These are phyloP conservation scores for Tipula confusa DNA, from an alignment of 2,888 invertebrate species.

Conservation along the genomic window DNA sequence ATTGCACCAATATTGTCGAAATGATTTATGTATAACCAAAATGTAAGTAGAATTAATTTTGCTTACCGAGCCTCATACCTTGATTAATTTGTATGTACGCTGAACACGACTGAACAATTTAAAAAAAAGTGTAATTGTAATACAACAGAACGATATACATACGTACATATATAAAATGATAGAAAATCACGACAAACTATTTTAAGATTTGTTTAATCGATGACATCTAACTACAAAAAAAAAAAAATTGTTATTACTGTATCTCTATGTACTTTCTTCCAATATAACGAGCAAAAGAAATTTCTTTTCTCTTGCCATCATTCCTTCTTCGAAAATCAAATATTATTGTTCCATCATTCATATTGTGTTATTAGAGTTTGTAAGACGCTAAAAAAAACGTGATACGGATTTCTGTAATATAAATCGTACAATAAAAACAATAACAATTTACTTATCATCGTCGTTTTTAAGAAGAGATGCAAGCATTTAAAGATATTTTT, in stretches of 20 bases:
- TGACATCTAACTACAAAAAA: not conserved
- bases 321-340: slow-evolving; percentile 3
- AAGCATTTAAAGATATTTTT: not conserved
- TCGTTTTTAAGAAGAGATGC: not conserved
- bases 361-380: not conserved
- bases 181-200: not conserved
- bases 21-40: not conserved
- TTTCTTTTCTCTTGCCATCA: not conserved
- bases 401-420: not conserved
- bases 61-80: not conserved
- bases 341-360: slow-evolving; percentile 25
- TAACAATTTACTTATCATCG: slow-evolving; percentile 6
- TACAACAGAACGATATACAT: not conserved
- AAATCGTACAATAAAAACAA: slow-evolving; percentile 5
- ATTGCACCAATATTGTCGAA: not conserved
- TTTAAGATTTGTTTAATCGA: slow-evolving; percentile 15
- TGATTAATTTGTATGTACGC: not conserved
- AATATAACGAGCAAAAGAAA: not conserved
- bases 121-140: not conserved
- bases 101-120: not conserved
- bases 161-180: not conserved
- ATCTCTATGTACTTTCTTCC: not conserved
- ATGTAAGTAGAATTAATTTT: not conserved
- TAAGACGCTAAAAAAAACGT: not conserved
- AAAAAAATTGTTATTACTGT: not conserved